Conservation (phyloP, 2,113 vertebrate genomes). For the Telmatochromis sp. region DNA sequence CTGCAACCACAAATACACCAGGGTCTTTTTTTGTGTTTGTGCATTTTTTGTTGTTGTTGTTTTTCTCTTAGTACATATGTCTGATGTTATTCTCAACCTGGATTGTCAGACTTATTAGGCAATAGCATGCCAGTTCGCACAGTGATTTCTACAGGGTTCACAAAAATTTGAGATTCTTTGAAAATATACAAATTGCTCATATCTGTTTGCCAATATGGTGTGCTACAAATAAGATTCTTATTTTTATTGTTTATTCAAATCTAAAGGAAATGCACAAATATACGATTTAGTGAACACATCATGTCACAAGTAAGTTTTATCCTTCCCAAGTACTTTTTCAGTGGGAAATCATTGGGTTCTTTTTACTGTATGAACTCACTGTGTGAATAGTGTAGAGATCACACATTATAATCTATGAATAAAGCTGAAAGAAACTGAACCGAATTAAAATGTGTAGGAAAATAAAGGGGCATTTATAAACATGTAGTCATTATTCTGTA, state of each 20-base stretch:
- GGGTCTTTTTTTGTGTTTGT: neutral
- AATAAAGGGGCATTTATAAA: neutral
- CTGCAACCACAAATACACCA: neutral
- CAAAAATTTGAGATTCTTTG: neutral
- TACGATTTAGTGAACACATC: neutral
- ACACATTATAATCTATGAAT: neutral
- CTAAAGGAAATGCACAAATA: neutral
- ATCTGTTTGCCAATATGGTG: neutral
- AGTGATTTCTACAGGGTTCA: neutral
- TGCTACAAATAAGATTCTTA: neutral
- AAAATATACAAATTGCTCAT: neutral
- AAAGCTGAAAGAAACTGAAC: neutral
- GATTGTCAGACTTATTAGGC: neutral
- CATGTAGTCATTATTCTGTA: neutral
- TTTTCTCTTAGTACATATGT: neutral
- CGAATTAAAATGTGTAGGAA: accelerated
- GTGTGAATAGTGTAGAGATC: neutral
- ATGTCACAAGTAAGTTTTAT: neutral
- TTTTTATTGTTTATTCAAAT: accelerated
- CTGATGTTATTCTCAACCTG: neutral
- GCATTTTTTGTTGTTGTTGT: neutral
- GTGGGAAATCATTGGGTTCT: neutral
- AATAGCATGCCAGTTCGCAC: slow-evolving; percentile 9
- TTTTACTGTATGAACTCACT: neutral
- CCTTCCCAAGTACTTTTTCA: neutral